A percentile compares a stretch with the other conserved stretches of the same genome.
Conservation (phyloP, 2,797 vertebrate species). For the Danio aesculapii region DNA sequence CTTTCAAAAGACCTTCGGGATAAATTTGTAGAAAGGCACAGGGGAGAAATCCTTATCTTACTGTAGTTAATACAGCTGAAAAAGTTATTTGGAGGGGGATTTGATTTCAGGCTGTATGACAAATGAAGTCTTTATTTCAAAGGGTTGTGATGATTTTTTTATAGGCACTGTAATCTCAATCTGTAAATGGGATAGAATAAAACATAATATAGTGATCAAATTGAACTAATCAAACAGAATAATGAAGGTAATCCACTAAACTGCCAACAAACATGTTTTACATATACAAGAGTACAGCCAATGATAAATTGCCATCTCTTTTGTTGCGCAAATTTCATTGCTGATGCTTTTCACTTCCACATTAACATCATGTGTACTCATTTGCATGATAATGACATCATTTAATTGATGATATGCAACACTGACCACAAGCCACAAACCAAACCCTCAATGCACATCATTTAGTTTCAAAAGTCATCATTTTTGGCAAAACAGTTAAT, state of each 20-base stretch:
- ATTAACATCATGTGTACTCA: background rate
- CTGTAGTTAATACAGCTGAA: no score
- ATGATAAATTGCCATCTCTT: constrained; percentile 1
- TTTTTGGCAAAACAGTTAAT: background rate
- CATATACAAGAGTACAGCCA: background rate
- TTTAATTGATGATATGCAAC: background rate
- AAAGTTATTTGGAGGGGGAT: no score
- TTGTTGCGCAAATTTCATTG: background rate
- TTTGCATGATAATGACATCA: constrained; percentile 4
- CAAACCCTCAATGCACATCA: background rate
- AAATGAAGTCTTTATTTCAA: no score
- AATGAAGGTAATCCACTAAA: background rate
- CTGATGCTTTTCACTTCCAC: background rate
- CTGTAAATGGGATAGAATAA: no score
- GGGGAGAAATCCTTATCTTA: no score
- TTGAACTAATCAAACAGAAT: background rate
- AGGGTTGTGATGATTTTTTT: no score
- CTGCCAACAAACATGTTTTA: background rate
- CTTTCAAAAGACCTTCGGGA: no score
- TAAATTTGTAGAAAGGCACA: no score
- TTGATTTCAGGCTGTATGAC: no score
- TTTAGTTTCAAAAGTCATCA: background rate
- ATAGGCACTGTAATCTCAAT: no score
- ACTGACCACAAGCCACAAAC: constrained; percentile 3
- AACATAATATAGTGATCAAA: background rate